phyloP scores from a whole-genome alignment of 2,888 invertebrate genomes.

The Brenthis hecate region DNA sequence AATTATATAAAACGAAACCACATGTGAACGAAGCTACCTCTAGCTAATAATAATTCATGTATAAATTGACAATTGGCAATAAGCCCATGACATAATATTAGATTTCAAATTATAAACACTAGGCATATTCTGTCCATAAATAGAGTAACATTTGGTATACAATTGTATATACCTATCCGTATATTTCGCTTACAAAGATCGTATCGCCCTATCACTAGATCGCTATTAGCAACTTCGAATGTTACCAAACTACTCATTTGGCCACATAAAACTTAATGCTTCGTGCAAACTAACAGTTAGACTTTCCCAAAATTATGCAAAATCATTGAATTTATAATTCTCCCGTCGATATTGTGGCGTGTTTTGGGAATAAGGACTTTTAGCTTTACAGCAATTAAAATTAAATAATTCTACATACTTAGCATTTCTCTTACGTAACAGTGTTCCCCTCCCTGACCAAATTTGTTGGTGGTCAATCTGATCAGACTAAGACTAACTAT shows the following conservation, averaged over 20 bases:
- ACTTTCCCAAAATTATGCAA: slow-evolving; percentile 55
- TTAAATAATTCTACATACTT: background rate
- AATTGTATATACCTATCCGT: background rate
- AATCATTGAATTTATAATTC: slow-evolving; percentile 36
- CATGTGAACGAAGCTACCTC: no score
- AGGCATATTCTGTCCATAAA: background rate
- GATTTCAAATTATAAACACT: background rate
- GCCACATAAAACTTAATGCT: slow-evolving; percentile 60
- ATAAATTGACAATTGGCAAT: background rate
- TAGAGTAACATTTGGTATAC: background rate
- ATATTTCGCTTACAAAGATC: slow-evolving; percentile 36
- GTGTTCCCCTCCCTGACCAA: no score
- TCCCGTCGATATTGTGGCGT: slow-evolving; percentile 31
- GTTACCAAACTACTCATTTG: slow-evolving; percentile 65
- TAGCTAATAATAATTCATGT: background rate
- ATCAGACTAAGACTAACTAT: no score
- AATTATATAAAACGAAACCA: no score
- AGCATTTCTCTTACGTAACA: background rate
- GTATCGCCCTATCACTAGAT: slow-evolving; percentile 45
- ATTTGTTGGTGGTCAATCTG: no score
- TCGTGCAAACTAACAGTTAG: slow-evolving; percentile 61
- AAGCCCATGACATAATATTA: no score
- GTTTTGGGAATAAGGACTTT: slow-evolving; percentile 18
- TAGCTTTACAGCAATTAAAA: background rate
- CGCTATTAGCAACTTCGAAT: slow-evolving; percentile 45